Base-by-base conservation (phyloP, 2,113 vertebrate species). In the Propithecus coquereli region DNA sequence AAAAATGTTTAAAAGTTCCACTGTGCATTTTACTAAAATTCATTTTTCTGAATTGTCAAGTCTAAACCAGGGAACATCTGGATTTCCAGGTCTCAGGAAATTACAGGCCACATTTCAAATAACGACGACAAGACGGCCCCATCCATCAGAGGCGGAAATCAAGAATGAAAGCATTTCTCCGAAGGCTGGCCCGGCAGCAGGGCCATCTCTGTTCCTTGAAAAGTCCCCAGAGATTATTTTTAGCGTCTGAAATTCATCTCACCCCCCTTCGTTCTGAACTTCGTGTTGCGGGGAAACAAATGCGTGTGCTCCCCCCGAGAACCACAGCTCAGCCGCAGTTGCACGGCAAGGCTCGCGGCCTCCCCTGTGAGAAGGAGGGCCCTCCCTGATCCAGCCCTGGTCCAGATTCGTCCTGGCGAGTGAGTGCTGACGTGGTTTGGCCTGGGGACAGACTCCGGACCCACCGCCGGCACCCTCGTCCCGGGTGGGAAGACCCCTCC, bases 21-120 rank as follows among this genome's bases (percentile, higher is more conserved):
- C n/a, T 0, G 22, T 47, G 25, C 22, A 1, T 88, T 97, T 84
- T n/a, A 45, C 85, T 83, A 65, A 97, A 96, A 92, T 61, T 25
- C 84, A 70, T 80, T 96, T 89, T 65, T 93, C 92, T 95, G 94
- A 94, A 40, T 92, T 59, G 84, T 91, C 86, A 82, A 87, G 89
- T 92, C 96, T 85, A 73, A 96, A 73, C 92, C 6, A 27, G 96
- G 97, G 96, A 97, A 34, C 98, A 98, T 98, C 97, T 98, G 98
- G 96, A 12, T 95, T 96, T 98, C 93, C 96, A 95, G 98, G 95
- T 94, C 93, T 90, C 98, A 98, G 98, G 98, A 98, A 98, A 98
- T 98, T 98, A 87, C 97, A 97, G 50, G 93, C 98, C 74, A 59
- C 95, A 34, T 98, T 96, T 81, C 96, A 95, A 96, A 97, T 97